phyloP scores from a whole-genome alignment of 1,140 invertebrate species.

The Parapsyche elsis region DNA sequence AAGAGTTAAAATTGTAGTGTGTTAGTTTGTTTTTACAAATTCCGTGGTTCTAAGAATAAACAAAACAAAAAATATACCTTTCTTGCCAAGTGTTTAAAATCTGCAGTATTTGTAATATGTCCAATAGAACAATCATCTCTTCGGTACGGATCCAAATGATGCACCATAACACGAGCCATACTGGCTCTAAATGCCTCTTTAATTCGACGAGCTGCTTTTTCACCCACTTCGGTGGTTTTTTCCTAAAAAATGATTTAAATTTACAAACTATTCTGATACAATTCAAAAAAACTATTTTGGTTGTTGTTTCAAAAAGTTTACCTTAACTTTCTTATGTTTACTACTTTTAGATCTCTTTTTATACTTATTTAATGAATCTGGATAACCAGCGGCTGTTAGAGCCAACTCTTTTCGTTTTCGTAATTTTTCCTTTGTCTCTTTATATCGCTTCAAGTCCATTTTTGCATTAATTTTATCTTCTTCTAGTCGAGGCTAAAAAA shows the following conservation, averaged over 20 bases:
- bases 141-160: slow-evolving; percentile 89
- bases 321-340: slow-evolving; percentile 51
- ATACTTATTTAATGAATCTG: slow-evolving; percentile 42
- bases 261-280: neutral
- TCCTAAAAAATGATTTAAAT: slow-evolving; percentile 33
- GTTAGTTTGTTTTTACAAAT: no score
- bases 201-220: slow-evolving; percentile 72
- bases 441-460: slow-evolving; percentile 74
- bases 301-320: neutral
- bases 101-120: slow-evolving; percentile 87
- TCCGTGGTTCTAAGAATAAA: neutral
- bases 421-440: slow-evolving; percentile 83
- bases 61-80: slow-evolving; percentile 75
- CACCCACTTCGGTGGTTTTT: slow-evolving; percentile 22
- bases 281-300: slow-evolving; percentile 1
- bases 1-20: slow-evolving; percentile 23
- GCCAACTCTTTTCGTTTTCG: slow-evolving; percentile 74
- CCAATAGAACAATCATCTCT: slow-evolving; percentile 86
- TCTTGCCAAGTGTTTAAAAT: slow-evolving; percentile 95
- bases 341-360: slow-evolving; percentile 50
- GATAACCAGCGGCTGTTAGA: slow-evolving; percentile 19
- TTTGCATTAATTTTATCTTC: slow-evolving; percentile 78
- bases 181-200: slow-evolving; percentile 90
- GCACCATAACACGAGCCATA: slow-evolving; percentile 91
- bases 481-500: slow-evolving; percentile 75